phyloP scores from a whole-genome alignment of 2,888 invertebrate species.

The Euplexia lucipara region DNA sequence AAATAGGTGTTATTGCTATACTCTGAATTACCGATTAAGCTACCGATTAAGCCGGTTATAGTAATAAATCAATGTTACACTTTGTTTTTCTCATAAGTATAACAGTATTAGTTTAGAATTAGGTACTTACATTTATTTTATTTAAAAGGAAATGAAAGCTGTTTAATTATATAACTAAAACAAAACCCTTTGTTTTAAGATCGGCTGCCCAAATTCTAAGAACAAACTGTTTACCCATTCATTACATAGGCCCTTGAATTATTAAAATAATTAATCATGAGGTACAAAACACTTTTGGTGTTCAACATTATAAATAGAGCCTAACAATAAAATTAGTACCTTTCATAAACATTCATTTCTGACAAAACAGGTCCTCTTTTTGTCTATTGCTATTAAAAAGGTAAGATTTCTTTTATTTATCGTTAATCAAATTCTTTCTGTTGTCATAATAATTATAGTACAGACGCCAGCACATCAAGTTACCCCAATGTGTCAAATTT shows the following conservation, averaged over 20 bases:
- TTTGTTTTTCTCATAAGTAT: background rate
- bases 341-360: constrained; percentile 29
- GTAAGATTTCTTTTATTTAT: background rate
- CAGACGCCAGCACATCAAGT: too few species aligned
- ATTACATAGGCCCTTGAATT: constrained; percentile 50
- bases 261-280: constrained; percentile 62
- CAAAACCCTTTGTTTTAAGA: constrained; percentile 40
- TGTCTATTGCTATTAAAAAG: background rate
- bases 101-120: background rate
- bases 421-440: too few species aligned
- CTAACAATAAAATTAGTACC: constrained; percentile 39
- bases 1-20: too few species aligned
- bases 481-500: too few species aligned
- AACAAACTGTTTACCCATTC: constrained; percentile 51
- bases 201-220: constrained; percentile 27
- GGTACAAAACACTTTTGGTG: constrained; percentile 48
- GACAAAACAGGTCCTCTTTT: constrained; percentile 9
- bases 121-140: background rate
- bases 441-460: too few species aligned
- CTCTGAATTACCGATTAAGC: too few species aligned
- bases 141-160: background rate
- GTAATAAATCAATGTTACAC: background rate
- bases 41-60: too few species aligned
- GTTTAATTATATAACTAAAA: constrained; percentile 20
- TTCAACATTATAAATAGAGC: constrained; percentile 49